phyloP scores from a whole-genome alignment of 1,140 invertebrate species.

The Aethina tumida region DNA sequence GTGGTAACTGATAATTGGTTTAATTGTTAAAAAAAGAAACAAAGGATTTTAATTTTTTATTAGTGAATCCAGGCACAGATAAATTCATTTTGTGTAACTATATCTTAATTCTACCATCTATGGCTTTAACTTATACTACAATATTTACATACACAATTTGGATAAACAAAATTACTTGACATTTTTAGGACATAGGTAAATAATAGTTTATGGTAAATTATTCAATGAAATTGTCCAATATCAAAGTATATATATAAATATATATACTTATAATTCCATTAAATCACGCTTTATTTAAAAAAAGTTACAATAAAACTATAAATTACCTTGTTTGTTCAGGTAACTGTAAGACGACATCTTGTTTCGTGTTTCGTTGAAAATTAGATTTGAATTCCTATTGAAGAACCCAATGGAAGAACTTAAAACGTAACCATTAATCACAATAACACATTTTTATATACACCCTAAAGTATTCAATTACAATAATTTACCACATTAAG shows the following conservation, averaged over 20 bases:
- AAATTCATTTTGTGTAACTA: constrained; percentile 33
- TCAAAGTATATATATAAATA: constrained; percentile 8
- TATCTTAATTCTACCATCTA: constrained; percentile 24
- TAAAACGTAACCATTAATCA: background rate
- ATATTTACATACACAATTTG: constrained; percentile 21
- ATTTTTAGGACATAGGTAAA: background rate
- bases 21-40: too few species aligned
- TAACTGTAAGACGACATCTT: too few species aligned
- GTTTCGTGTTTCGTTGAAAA: too few species aligned
- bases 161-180: constrained; percentile 13
- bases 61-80: constrained; percentile 37
- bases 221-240: constrained; percentile 2
- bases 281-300: constrained; percentile 6
- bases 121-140: constrained; percentile 21
- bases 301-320: background rate
- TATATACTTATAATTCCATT: constrained; percentile 7
- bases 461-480: background rate
- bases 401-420: constrained; percentile 1
- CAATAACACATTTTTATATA: constrained; percentile 2
- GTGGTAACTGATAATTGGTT: too few species aligned
- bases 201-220: constrained; percentile 1
- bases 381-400: too few species aligned
- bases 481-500: constrained; percentile 6
- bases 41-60: constrained; percentile 24
- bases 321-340: too few species aligned